Percentiles rank a stretch among this genome's conserved stretches.
Conservation (phyloP, 1,140 invertebrate genomes). For the Rhizoglyphus robini region DNA sequence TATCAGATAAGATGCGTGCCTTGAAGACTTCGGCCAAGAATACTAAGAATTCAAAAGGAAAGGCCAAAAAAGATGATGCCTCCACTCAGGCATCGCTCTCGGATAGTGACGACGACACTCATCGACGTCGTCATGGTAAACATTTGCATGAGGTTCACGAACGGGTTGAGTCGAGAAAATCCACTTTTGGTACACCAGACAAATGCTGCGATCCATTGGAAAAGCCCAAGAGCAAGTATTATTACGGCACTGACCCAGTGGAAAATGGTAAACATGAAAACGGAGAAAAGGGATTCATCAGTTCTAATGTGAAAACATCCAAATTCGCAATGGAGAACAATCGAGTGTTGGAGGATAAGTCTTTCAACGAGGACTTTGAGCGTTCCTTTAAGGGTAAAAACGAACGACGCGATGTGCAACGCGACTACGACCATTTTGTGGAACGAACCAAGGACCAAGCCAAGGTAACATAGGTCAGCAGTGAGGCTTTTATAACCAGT, state of each 20-base stretch:
- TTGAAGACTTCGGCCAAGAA: background rate
- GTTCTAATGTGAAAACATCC: background rate
- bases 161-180: background rate
- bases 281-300: slow-evolving; percentile 5
- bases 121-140: background rate
- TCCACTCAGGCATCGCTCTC: slow-evolving; percentile 23
- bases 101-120: slow-evolving; percentile 12
- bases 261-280: background rate
- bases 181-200: slow-evolving; percentile 1
- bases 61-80: slow-evolving; percentile 19
- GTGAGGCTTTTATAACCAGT: background rate
- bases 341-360: slow-evolving; percentile 1
- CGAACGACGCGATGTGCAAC: slow-evolving; percentile 10
- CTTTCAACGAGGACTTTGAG: slow-evolving; percentile 13
- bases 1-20: slow-evolving; percentile 4
- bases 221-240: background rate
- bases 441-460: background rate
- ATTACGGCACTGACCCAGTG: background rate
- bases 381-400: background rate
- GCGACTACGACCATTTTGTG: background rate
- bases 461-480: too few relatives aligned
- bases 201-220: background rate
- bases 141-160: slow-evolving; percentile 3
- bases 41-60: background rate
- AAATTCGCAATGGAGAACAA: slow-evolving; percentile 6